phyloP scores from a whole-genome alignment of 2,797 vertebrate genomes.

The Fringilla coelebs region DNA sequence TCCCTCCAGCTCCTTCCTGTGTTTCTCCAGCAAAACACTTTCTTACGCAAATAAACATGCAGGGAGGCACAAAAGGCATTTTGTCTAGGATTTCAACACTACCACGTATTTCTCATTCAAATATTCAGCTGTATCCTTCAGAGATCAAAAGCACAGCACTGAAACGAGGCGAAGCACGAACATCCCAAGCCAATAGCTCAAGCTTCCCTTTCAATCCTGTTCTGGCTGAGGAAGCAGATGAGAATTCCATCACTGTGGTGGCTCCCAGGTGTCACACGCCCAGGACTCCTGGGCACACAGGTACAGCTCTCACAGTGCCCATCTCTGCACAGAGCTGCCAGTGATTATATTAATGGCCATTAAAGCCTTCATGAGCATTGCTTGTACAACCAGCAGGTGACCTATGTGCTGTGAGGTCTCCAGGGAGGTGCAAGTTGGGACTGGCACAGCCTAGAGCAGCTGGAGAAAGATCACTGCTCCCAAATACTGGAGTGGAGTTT shows the following conservation, averaged over 20 bases:
- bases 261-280: not conserved
- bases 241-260: not conserved
- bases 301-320: not conserved
- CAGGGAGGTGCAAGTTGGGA: not conserved
- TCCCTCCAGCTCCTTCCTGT: not conserved
- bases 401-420: not conserved
- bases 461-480: not conserved
- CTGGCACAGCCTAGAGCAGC: not conserved
- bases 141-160: not conserved
- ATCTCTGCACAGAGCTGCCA: not conserved
- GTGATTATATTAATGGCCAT: not conserved
- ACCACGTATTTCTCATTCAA: slow-evolving; percentile 7
- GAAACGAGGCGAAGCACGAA: not conserved
- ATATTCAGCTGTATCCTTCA: slow-evolving; percentile 23
- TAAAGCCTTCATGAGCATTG: not conserved
- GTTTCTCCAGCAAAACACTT: slow-evolving; percentile 44
- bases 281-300: not conserved
- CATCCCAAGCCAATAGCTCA: not conserved
- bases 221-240: not conserved
- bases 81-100: slow-evolving; percentile 29
- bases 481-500: not conserved
- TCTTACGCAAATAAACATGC: slow-evolving; percentile 37
- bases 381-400: not conserved
- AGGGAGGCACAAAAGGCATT: slow-evolving; percentile 43
- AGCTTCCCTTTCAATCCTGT: not conserved